phyloP scores from a whole-genome alignment of 2,113 vertebrate species.

The Poeciliopsis prolifica region DNA sequence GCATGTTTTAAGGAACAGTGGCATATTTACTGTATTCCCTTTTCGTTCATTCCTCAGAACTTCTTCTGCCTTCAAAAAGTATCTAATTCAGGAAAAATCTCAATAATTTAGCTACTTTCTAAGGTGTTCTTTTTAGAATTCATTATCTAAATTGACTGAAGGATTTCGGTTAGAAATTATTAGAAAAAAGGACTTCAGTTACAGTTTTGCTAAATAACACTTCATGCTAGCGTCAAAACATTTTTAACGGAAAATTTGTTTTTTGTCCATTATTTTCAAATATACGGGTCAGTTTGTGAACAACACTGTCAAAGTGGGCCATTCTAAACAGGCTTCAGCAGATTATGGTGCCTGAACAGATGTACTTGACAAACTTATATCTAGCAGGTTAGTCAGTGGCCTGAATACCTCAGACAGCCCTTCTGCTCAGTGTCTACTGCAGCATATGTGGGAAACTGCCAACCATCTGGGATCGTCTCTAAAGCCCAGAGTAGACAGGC shows the following conservation, averaged over 20 bases:
- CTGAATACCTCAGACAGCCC: slow-evolving; percentile 20
- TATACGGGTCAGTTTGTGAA: slow-evolving; percentile 54
- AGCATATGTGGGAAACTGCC: not conserved
- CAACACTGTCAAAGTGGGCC: slow-evolving; percentile 38
- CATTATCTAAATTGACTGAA: too few relatives aligned
- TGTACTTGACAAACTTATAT: slow-evolving; percentile 39
- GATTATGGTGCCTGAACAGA: slow-evolving; percentile 72
- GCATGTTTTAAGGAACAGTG: not conserved
- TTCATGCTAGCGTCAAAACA: too few relatives aligned
- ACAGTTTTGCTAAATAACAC: too few relatives aligned
- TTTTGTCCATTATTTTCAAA: too few relatives aligned
- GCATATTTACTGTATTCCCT: not conserved
- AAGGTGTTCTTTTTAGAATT: too few relatives aligned
- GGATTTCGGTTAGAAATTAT: too few relatives aligned
- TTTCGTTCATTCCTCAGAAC: slow-evolving; percentile 7
- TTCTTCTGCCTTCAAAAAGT: slow-evolving; percentile 14
- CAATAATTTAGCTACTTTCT: too few relatives aligned
- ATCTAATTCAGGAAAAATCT: not conserved
- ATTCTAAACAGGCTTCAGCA: slow-evolving; percentile 64
- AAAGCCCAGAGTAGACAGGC: slow-evolving; percentile 21
- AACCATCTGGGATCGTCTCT: slow-evolving; percentile 36
- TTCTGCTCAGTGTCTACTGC: slow-evolving; percentile 24
- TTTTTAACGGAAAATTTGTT: too few relatives aligned
- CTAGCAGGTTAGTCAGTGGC: slow-evolving; percentile 27
- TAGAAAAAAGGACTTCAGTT: too few relatives aligned